These are phyloP conservation scores for Bufo gargarizans DNA, from an alignment of 2,113 vertebrate species.

Conservation along the genomic window DNA sequence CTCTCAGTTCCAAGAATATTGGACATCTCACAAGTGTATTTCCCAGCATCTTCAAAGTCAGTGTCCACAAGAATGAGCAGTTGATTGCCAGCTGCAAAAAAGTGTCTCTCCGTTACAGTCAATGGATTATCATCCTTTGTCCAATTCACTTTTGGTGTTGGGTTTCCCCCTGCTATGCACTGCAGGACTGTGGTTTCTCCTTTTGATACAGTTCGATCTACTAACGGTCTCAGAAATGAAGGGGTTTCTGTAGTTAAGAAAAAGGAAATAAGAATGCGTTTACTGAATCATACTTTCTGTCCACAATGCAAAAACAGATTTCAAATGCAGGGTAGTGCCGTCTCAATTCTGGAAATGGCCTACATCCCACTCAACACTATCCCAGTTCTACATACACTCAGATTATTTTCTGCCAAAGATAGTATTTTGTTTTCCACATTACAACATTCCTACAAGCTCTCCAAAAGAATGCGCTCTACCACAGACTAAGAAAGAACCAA, in stretches of 20 bases:
- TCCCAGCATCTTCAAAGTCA: slow-evolving; percentile 85
- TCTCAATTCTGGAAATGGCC: not conserved
- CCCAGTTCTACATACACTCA: not conserved
- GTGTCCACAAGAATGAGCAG: slow-evolving; percentile 94
- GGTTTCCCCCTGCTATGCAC: slow-evolving; percentile 94
- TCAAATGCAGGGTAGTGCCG: not conserved
- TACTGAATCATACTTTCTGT: too few relatives aligned
- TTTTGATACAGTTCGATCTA: slow-evolving; percentile 89
- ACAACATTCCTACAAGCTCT: not conserved
- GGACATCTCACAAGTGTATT: slow-evolving; percentile 96
- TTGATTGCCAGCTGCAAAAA: slow-evolving; percentile 95
- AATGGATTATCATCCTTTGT: slow-evolving; percentile 94
- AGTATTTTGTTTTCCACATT: not conserved
- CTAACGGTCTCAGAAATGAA: slow-evolving; percentile 87
- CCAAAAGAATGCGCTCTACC: not conserved
- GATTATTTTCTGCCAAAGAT: not conserved
- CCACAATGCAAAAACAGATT: not conserved
- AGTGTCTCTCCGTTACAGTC: slow-evolving; percentile 89
- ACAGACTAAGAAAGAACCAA: not conserved
- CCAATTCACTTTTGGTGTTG: slow-evolving; percentile 90
- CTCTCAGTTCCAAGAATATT: slow-evolving; percentile 91
- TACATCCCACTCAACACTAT: not conserved
- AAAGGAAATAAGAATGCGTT: not conserved
- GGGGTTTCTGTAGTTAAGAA: slow-evolving; percentile 82
- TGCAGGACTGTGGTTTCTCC: slow-evolving; percentile 94